Evolutionary conservation across 2,888 invertebrate genomes (phyloP).

Genomic region (Drosophila cyrtoloma): DNA sequence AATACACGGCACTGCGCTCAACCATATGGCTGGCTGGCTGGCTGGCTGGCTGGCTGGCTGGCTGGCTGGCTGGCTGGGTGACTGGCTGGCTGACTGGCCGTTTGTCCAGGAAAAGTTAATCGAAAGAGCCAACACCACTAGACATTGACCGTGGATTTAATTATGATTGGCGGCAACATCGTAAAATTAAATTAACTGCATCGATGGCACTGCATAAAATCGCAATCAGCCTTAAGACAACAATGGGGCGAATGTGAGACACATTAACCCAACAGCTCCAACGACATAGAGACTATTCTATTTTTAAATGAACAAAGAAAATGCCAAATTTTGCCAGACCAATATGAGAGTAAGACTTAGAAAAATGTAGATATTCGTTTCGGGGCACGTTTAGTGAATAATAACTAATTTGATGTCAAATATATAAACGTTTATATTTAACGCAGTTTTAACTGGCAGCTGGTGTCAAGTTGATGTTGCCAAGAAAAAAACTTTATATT

Average conservation of each 20-base stretch:
- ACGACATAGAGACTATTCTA: background rate
- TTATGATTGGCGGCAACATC: constrained; percentile 58
- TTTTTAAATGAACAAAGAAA: background rate
- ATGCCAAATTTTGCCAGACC: background rate
- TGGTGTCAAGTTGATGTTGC: constrained; percentile 29
- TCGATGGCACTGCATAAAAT: constrained; percentile 51
- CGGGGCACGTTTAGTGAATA: background rate
- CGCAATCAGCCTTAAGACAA: constrained; percentile 54
- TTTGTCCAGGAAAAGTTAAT: constrained; percentile 58
- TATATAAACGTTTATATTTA: constrained; percentile 9
- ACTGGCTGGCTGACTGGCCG: background rate
- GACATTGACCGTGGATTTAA: constrained; percentile 57
- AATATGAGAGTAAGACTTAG: background rate
- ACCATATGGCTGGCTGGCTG: constrained; percentile 30
- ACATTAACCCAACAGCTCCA: background rate
- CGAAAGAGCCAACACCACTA: constrained; percentile 58
- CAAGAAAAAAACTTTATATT: constrained; percentile 39
- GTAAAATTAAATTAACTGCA: constrained; percentile 67
- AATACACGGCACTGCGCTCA: constrained; percentile 46
- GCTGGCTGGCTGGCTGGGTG: background rate
- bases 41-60: background rate
- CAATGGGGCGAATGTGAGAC: background rate
- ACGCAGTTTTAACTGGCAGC: constrained; percentile 15
- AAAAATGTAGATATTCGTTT: background rate
- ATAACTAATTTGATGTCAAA: constrained; percentile 7